These are phyloP conservation scores for Sylvia atricapilla DNA, from an alignment of 2,113 vertebrate genomes.

Conservation along the genomic window DNA sequence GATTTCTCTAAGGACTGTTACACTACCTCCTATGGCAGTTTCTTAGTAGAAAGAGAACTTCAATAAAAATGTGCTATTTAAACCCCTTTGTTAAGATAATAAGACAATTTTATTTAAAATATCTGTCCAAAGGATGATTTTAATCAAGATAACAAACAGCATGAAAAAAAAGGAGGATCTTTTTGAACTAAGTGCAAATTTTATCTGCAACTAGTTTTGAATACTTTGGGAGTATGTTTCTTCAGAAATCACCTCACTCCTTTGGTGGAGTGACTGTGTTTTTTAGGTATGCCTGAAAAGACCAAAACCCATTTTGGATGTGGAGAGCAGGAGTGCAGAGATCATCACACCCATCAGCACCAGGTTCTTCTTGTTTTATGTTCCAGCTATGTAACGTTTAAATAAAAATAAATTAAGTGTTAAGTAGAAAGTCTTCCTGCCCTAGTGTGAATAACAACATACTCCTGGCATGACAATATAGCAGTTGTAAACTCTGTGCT, in stretches of 20 bases:
- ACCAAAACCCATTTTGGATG: background rate
- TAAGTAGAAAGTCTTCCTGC: conserved; percentile 43
- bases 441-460: conserved; percentile 27
- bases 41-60: background rate
- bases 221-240: background rate
- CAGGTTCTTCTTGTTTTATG: conserved; percentile 1
- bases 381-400: conserved; percentile 31
- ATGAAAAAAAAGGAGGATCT: background rate
- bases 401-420: conserved; percentile 55
- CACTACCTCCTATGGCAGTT: background rate
- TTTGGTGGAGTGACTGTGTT: background rate
- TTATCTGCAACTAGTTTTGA: background rate
- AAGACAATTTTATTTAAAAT: background rate
- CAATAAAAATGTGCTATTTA: background rate
- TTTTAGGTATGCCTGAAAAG: background rate
- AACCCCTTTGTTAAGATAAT: background rate
- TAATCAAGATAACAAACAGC: background rate
- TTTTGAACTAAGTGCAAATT: background rate
- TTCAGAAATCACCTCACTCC: background rate
- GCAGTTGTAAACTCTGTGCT: conserved; percentile 17
- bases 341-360: background rate
- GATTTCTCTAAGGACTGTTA: background rate
- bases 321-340: background rate
- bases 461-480: conserved; percentile 36
- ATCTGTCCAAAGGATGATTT: background rate